Evolutionary conservation across 2,113 vertebrate genomes (phyloP).

Genomic region (Calidris pygmaea): DNA sequence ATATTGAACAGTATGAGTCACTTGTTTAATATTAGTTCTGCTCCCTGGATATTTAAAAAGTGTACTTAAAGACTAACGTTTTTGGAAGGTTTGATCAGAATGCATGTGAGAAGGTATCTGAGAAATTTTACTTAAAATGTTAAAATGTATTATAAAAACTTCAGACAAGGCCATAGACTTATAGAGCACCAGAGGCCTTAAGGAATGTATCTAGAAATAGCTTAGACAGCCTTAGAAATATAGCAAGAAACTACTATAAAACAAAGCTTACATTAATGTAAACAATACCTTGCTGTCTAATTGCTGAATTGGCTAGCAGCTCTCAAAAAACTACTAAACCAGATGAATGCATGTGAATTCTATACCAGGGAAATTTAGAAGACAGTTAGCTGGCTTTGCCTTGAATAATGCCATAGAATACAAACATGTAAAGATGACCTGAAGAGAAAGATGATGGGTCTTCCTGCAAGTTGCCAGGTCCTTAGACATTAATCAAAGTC

Average conservation of each 20-base stretch:
- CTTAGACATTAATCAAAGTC: neutral
- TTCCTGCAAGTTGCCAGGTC: neutral
- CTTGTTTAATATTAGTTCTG: neutral
- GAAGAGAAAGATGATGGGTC: neutral
- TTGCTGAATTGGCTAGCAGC: neutral
- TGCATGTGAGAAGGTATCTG: neutral
- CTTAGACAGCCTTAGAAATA: neutral
- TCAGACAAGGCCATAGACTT: neutral
- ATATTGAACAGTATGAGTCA: neutral
- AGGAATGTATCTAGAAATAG: neutral
- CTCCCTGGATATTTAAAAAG: neutral
- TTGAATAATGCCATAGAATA: neutral
- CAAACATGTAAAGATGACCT: neutral
- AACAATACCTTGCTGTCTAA: neutral
- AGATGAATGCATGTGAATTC: neutral
- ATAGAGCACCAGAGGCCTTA: neutral
- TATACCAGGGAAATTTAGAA: neutral
- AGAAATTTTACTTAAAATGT: neutral
- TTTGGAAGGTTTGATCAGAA: neutral
- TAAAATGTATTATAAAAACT: neutral
- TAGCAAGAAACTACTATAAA: neutral
- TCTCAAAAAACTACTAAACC: neutral
- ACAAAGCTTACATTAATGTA: neutral
- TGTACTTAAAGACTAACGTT: neutral
- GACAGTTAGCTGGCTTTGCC: neutral